Base-by-base conservation (phyloP, 2,888 invertebrate genomes). In the Brachyptera putata region DNA sequence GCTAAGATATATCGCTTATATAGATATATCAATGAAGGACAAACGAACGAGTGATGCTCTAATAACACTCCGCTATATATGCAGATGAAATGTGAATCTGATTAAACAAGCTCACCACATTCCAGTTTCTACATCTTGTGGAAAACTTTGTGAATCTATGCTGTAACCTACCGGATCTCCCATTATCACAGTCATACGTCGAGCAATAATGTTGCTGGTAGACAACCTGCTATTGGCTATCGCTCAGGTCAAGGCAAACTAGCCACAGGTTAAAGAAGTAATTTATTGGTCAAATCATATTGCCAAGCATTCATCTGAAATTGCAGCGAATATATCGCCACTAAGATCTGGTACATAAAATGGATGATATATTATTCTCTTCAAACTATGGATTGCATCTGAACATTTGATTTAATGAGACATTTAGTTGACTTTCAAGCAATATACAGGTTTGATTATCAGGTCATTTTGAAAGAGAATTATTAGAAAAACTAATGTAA, bases 101-200 rank as follows among this genome's bases (percentile, higher is more conserved):
- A n/a, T n/a, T n/a, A n/a, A n/a, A n/a, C n/a, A n/a, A n/a, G n/a
- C n/a, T n/a, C n/a, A n/a, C n/a, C n/a, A n/a, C n/a, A n/a, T 16
- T 18, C 41, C 16, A 41, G 21, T 41, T 16, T 41, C 41, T 41
- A 7, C 14, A 41, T 5, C 16, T 21, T 16, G 11, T 37, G n/a
- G 37, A 3, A n/a, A 18, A 21, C 13, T 13, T 37, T 13, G 37
- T 37, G 2, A 14, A 37, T 11, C 13, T 37, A 16, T n/a, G n/a
- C n/a, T n/a, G n/a, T n/a, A n/a, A n/a, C n/a, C n/a, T n/a, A 7
- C 41, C 41, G 41, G 41, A 41, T 41, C 41, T 41, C 18, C 41
- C 5, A 2, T 16, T 41, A 7, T 9, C 7, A 5, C 11, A 34
- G 5, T 11, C 34, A 5, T 9, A 30, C 34, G 11, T 11, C 2